These are phyloP conservation scores for Netta rufina DNA, from an alignment of 2,797 vertebrate species.

Conservation along the genomic window DNA sequence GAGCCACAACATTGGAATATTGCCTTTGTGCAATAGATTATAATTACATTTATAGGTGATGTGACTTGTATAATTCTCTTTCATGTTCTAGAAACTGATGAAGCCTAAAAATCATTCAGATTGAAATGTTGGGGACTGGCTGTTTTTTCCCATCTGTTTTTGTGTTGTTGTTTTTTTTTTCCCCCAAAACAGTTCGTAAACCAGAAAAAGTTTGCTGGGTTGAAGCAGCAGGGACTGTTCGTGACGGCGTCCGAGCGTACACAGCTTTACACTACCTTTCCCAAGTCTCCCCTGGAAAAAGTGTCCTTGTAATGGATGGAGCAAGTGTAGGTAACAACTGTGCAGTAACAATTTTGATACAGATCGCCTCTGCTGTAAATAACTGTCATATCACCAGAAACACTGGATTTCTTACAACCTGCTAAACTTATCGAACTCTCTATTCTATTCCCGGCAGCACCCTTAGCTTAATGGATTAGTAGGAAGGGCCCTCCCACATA, in stretches of 20 bases:
- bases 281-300: conserved; percentile 84
- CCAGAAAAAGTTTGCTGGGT: conserved; percentile 88
- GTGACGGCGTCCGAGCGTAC: conserved; percentile 88
- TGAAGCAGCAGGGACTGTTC: conserved; percentile 84
- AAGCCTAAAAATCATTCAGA: background rate
- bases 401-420: background rate
- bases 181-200: conserved; percentile 83
- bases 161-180: background rate
- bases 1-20: background rate
- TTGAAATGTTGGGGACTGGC: background rate
- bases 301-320: conserved; percentile 91
- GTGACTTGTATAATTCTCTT: background rate
- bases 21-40: background rate
- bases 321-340: conserved; percentile 86
- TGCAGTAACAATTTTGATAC: background rate
- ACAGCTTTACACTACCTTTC: conserved; percentile 92
- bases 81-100: background rate
- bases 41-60: background rate
- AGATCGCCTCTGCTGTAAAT: background rate
- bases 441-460: background rate
- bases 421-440: background rate
- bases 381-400: background rate
- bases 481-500: background rate
- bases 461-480: background rate
- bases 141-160: background rate